Evolutionary conservation across 2,797 vertebrate genomes (phyloP).

Genomic region (Gambelia wislizenii): DNA sequence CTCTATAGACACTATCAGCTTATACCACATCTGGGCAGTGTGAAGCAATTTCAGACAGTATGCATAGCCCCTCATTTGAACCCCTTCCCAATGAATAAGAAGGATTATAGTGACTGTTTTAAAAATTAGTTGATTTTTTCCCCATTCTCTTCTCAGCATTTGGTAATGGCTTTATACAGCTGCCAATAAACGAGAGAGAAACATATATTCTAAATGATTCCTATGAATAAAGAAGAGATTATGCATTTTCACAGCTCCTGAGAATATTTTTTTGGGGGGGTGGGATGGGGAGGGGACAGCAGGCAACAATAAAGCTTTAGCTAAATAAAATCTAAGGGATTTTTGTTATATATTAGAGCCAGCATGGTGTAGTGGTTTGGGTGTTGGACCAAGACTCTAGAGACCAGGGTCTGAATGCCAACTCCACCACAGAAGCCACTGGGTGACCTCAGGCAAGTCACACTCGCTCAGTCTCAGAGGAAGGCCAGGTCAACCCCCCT

Average conservation of each 20-base stretch:
- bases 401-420: too few species aligned
- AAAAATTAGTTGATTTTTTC: not conserved
- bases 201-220: not conserved
- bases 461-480: too few species aligned
- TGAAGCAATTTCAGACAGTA: not conserved
- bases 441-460: too few species aligned
- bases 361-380: too few species aligned
- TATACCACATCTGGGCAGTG: not conserved
- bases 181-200: not conserved
- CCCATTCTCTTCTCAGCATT: not conserved
- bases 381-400: too few species aligned
- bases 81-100: too few species aligned
- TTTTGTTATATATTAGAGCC: not conserved
- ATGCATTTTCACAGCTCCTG: not conserved
- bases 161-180: not conserved
- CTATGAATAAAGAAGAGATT: not conserved
- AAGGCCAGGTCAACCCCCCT: too few species aligned
- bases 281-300: too few species aligned
- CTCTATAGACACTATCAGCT: not conserved
- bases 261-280: too few species aligned
- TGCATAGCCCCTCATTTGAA: not conserved
- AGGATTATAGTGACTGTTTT: too few species aligned
- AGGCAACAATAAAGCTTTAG: not conserved
- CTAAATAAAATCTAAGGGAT: not conserved
- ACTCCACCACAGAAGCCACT: too few species aligned